Percentiles rank a stretch among this genome's conserved stretches.
Evolutionary conservation across 2,797 vertebrate species (phyloP).

Genomic region (Arnoldichthys spilopterus): DNA sequence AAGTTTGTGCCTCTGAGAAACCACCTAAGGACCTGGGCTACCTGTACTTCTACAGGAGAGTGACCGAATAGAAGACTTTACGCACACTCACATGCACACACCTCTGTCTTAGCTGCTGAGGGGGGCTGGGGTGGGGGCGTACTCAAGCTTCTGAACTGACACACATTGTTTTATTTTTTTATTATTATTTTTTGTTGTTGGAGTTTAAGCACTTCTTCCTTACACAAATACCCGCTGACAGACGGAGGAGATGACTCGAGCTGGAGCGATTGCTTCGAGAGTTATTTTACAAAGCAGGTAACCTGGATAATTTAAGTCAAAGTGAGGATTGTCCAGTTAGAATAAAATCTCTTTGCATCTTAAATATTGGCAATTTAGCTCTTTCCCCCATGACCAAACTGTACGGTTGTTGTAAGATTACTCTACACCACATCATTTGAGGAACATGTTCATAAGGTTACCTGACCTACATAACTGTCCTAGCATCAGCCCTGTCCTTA

Average conservation of each 20-base stretch:
- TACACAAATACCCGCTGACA: constrained; percentile 12
- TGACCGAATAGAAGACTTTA: constrained; percentile 82
- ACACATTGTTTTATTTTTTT: constrained; percentile 7
- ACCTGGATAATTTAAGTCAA: not conserved
- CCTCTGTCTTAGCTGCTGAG: constrained; percentile 66
- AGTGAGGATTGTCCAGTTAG: not conserved
- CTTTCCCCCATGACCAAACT: no score
- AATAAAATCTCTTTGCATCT: not conserved
- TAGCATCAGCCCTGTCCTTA: no score
- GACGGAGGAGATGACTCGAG: constrained; percentile 6
- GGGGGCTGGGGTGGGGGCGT: constrained; percentile 48
- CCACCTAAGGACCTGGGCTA: constrained; percentile 98
- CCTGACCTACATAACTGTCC: no score
- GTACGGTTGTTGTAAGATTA: no score
- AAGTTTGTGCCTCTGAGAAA: constrained; percentile 98
- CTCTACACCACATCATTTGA: no score
- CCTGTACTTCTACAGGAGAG: constrained; percentile 97
- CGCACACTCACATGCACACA: constrained; percentile 38
- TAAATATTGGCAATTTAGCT: not conserved
- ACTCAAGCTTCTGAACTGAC: constrained; percentile 54
- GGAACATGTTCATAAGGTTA: no score
- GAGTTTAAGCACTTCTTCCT: constrained; percentile 51
- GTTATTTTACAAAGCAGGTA: not conserved
- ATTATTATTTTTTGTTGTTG: constrained; percentile 4
- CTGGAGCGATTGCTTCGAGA: not conserved